Conservation (phyloP, 2,113 vertebrate genomes). For the Hirundichthys speculiger region DNA sequence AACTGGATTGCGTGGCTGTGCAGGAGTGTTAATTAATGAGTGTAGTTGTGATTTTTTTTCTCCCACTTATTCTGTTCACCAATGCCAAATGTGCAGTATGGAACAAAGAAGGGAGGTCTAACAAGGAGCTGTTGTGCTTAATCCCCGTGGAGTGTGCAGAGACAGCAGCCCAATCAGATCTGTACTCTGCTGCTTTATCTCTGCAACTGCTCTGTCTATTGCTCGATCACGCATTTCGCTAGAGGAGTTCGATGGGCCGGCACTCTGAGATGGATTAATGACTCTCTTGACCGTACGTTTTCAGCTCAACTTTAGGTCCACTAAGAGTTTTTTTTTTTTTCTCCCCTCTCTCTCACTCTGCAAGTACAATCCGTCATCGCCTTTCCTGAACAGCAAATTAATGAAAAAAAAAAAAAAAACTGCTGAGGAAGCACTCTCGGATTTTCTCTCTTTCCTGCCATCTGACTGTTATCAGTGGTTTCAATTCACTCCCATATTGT, state of each 20-base stretch:
- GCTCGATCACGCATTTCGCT: slow-evolving; percentile 58
- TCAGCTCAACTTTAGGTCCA: slow-evolving; percentile 51
- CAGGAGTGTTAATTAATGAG: slow-evolving; percentile 51
- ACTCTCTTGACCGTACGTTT: slow-evolving; percentile 52
- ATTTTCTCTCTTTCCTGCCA: slow-evolving; percentile 13
- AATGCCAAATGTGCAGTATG: slow-evolving; percentile 42
- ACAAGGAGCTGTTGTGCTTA: slow-evolving; percentile 62
- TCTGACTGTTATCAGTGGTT: slow-evolving; percentile 42
- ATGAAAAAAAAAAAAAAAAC: slow-evolving; percentile 33
- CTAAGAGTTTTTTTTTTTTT: slow-evolving; percentile 25
- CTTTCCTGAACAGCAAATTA: slow-evolving; percentile 59
- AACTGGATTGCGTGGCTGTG: slow-evolving; percentile 42
- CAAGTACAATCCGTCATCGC: slow-evolving; percentile 48
- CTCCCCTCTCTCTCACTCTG: not conserved
- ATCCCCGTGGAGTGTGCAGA: slow-evolving; percentile 62
- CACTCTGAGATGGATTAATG: slow-evolving; percentile 60
- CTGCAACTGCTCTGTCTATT: slow-evolving; percentile 48
- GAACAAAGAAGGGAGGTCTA: slow-evolving; percentile 60
- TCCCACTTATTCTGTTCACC: slow-evolving; percentile 40
- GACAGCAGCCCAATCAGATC: slow-evolving; percentile 69
- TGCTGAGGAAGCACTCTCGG: slow-evolving; percentile 56
- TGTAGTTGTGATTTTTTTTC: slow-evolving; percentile 27
- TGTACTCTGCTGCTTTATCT: slow-evolving; percentile 62
- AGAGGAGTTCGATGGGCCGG: slow-evolving; percentile 47
- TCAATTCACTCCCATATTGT: slow-evolving; percentile 36